phyloP scores from a whole-genome alignment of 2,888 invertebrate species.

The Trichogramma evanescens region DNA sequence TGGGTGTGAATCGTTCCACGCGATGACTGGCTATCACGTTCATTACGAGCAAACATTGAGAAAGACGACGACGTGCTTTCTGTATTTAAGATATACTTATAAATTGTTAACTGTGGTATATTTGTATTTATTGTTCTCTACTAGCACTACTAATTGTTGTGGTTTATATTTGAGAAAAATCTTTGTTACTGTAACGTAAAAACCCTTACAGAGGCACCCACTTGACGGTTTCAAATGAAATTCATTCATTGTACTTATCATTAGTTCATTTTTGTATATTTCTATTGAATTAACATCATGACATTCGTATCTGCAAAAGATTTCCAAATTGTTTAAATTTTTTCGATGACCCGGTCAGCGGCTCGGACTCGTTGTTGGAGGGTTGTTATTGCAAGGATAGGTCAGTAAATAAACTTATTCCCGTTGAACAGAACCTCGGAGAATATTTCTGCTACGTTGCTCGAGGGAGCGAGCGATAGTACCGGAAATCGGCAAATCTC shows the following conservation, averaged over 20 bases:
- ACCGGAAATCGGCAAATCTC: constrained; percentile 17
- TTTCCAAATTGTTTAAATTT: constrained; percentile 19
- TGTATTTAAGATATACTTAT: constrained; percentile 26
- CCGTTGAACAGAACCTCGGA: constrained; percentile 36
- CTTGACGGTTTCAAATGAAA: constrained; percentile 29
- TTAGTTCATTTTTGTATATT: not conserved
- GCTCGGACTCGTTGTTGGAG: constrained; percentile 43
- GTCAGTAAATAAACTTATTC: constrained; percentile 40
- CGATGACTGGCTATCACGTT: constrained; percentile 25
- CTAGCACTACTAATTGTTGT: constrained; percentile 45
- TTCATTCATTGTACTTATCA: too few relatives aligned
- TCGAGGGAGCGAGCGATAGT: constrained; percentile 25
- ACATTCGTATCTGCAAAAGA: too few relatives aligned
- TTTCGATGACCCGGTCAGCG: constrained; percentile 25
- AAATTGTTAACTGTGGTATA: constrained; percentile 29
- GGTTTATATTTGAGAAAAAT: constrained; percentile 46
- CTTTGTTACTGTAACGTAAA: constrained; percentile 46
- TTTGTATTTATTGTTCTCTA: constrained; percentile 45
- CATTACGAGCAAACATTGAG: constrained; percentile 42
- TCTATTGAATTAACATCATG: not conserved
- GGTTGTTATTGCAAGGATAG: constrained; percentile 27
- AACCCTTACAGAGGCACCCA: constrained; percentile 48
- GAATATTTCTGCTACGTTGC: constrained; percentile 43
- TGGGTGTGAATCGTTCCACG: constrained; percentile 23
- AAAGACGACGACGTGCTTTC: constrained; percentile 41